Evolutionary conservation across 2,797 vertebrate species (phyloP).

Genomic region (Hemitrygon akajei): DNA sequence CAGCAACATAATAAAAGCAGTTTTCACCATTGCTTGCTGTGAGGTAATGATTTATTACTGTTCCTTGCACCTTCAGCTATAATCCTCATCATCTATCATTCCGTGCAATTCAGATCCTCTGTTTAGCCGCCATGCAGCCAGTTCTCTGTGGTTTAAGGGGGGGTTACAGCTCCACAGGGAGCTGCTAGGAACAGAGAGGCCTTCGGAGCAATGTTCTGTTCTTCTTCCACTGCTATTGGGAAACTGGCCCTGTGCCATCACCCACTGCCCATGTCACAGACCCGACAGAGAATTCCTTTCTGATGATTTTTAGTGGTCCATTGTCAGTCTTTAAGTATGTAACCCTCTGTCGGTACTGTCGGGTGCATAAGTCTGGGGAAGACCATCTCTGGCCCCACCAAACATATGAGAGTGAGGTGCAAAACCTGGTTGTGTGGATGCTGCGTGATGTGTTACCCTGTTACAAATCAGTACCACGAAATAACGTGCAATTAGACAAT

Average conservation of each 20-base stretch:
- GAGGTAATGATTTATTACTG: constrained; percentile 3
- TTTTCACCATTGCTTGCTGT: not conserved
- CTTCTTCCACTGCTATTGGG: not conserved
- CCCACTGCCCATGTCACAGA: not conserved
- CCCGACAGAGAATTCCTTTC: not conserved
- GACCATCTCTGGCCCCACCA: too few relatives aligned
- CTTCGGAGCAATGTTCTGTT: not conserved
- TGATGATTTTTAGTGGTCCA: not conserved
- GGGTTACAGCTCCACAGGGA: not conserved
- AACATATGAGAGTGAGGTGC: too few relatives aligned
- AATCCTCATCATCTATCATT: not conserved
- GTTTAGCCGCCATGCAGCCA: not conserved
- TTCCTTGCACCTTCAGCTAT: not conserved
- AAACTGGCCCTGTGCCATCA: not conserved
- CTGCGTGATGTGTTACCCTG: too few relatives aligned
- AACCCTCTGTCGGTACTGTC: too few relatives aligned
- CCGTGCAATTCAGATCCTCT: not conserved
- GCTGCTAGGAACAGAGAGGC: not conserved
- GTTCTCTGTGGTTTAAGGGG: not conserved
- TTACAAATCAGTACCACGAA: too few relatives aligned
- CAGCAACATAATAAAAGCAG: not conserved
- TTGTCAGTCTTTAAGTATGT: not conserved
- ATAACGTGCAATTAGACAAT: too few relatives aligned
- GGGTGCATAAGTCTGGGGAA: too few relatives aligned
- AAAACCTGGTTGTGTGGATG: too few relatives aligned